A percentile compares a stretch with the other conserved stretches of the same genome.
phyloP scores from a whole-genome alignment of 2,888 invertebrate genomes.

The Drosophila tripunctata region DNA sequence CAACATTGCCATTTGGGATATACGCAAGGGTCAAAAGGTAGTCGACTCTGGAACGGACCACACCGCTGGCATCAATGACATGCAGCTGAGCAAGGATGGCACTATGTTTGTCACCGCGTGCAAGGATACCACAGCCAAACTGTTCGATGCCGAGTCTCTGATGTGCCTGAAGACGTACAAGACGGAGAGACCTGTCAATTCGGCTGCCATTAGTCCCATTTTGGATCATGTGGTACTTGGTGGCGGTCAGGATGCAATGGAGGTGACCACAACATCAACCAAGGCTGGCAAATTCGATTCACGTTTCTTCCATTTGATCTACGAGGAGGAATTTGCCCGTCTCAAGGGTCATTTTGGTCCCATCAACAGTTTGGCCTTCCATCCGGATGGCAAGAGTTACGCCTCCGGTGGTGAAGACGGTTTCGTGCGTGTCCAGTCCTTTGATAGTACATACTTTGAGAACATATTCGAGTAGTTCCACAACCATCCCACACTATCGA shows the following conservation, averaged over 20 bases:
- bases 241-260: conserved; percentile 99
- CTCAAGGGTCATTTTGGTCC: conserved; percentile 99
- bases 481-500: too few species aligned
- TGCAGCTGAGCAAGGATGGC: conserved; percentile 96
- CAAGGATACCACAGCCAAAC: conserved; percentile 97
- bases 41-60: conserved; percentile 92
- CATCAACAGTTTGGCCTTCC: conserved; percentile 98
- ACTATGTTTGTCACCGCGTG: conserved; percentile 99
- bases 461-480: conserved; percentile 76
- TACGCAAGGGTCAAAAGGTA: conserved; percentile 93
- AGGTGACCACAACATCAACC: conserved; percentile 97
- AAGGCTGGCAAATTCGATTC: conserved; percentile 98
- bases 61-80: conserved; percentile 94
- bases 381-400: conserved; percentile 98
- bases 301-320: conserved; percentile 96
- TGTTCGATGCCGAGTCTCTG: conserved; percentile 95
- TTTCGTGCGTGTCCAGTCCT: conserved; percentile 97
- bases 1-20: conserved; percentile 96
- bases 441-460: conserved; percentile 98
- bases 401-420: conserved; percentile 99
- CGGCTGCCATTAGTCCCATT: conserved; percentile 98
- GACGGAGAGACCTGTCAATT: conserved; percentile 99
- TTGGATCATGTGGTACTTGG: conserved; percentile 98
- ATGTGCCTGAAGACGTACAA: conserved; percentile 97
- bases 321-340: conserved; percentile 98